Evolutionary conservation across 2,113 vertebrate genomes (phyloP).

Genomic region (Donacobius atricapilla): DNA sequence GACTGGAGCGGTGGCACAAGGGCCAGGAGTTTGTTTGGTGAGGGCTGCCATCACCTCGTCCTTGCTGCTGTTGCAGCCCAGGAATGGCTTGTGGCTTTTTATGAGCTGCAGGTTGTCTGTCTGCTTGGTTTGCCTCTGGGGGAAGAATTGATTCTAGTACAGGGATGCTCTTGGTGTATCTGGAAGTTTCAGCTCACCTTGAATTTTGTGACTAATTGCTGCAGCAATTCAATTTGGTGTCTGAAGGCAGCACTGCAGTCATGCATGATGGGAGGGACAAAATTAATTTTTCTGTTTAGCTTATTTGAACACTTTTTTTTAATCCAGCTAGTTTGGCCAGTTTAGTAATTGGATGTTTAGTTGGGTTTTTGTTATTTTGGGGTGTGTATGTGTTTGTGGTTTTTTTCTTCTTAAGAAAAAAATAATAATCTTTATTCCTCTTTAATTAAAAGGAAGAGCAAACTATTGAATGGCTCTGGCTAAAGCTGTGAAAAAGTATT

Average conservation of each 20-base stretch:
- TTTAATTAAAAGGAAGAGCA: neutral
- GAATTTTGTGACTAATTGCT: constrained; percentile 6
- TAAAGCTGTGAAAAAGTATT: neutral
- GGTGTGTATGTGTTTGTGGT: neutral
- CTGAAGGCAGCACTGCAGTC: neutral
- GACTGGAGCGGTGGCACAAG: rapidly evolving
- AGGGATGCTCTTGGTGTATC: neutral
- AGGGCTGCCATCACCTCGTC: rapidly evolving
- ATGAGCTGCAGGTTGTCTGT: neutral
- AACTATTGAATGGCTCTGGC: neutral
- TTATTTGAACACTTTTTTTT: neutral
- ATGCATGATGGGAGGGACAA: neutral
- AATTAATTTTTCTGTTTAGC: neutral
- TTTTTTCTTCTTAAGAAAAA: neutral
- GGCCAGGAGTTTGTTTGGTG: rapidly evolving
- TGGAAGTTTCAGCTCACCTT: neutral
- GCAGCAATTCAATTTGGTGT: neutral
- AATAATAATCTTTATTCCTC: neutral
- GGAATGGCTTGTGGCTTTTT: neutral
- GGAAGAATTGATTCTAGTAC: neutral
- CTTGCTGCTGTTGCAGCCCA: neutral
- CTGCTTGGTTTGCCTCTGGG: neutral
- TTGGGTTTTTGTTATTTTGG: neutral
- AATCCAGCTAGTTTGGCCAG: neutral
- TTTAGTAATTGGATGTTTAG: neutral